Evolutionary conservation across 2,113 vertebrate genomes (phyloP).

Genomic region (Tragelaphus imberbis): DNA sequence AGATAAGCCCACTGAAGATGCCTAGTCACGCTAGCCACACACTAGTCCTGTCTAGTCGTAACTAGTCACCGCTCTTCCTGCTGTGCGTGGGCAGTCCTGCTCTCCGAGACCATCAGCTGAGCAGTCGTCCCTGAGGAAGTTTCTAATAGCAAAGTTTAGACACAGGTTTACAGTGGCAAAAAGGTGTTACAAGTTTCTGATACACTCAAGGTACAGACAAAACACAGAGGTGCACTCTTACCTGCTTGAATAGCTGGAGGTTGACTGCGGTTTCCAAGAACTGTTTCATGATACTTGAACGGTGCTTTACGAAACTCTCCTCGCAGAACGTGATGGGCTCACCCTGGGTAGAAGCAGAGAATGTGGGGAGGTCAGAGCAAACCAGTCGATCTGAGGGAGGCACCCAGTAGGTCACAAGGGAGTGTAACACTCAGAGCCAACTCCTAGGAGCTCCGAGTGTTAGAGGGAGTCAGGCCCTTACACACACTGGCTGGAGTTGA

Average conservation of each 20-base stretch:
- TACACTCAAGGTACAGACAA: background rate
- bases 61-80: background rate
- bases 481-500: background rate
- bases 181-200: background rate
- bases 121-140: background rate
- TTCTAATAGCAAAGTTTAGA: background rate
- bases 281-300: conserved; percentile 90
- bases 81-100: background rate
- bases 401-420: accelerated
- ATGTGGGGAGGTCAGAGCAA: background rate
- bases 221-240: conserved; percentile 62
- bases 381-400: background rate
- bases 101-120: background rate
- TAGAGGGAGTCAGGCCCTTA: background rate
- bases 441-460: background rate
- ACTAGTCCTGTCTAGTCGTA: background rate
- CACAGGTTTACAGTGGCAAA: background rate
- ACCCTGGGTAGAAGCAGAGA: conserved; percentile 81
- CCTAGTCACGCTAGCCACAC: background rate
- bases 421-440: background rate
- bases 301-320: conserved; percentile 92
- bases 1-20: background rate
- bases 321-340: conserved; percentile 96
- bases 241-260: conserved; percentile 98
- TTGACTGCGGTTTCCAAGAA: conserved; percentile 96